These are phyloP conservation scores for Gavia stellata DNA, from an alignment of 2,113 vertebrate species.

Conservation along the genomic window DNA sequence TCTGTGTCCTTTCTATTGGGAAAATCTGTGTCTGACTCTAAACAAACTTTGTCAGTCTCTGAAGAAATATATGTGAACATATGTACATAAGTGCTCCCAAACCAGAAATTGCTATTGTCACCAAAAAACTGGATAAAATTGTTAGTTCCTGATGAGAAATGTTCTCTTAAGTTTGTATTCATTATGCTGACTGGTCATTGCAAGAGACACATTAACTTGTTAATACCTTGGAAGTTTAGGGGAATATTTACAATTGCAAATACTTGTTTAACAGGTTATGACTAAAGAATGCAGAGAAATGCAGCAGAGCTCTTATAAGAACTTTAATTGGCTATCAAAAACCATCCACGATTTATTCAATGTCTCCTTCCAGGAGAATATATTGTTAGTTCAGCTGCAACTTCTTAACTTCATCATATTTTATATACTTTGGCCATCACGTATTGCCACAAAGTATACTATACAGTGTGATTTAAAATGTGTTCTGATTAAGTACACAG, in stretches of 20 bases:
- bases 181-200: not conserved
- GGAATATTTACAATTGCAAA: conserved; percentile 64
- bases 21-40: not conserved
- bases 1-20: not conserved
- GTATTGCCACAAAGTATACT: conserved; percentile 62
- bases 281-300: conserved; percentile 50
- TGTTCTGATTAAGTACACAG: conserved; percentile 70
- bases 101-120: not conserved
- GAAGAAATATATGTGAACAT: not conserved
- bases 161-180: not conserved
- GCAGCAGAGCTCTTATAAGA: conserved; percentile 53
- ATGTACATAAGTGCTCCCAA: not conserved
- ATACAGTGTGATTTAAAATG: conserved; percentile 72
- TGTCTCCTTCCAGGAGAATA: conserved; percentile 72
- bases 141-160: conserved; percentile 24
- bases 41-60: not conserved
- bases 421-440: conserved; percentile 73
- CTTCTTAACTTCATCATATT: conserved; percentile 74
- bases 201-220: conserved; percentile 41
- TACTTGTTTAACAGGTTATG: conserved; percentile 54
- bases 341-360: conserved; percentile 64
- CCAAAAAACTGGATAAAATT: not conserved
- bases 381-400: conserved; percentile 79
- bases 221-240: conserved; percentile 51
- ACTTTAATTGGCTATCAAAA: conserved; percentile 72